Conservation (phyloP, 2,888 invertebrate species). For the Acronicta aceris region DNA sequence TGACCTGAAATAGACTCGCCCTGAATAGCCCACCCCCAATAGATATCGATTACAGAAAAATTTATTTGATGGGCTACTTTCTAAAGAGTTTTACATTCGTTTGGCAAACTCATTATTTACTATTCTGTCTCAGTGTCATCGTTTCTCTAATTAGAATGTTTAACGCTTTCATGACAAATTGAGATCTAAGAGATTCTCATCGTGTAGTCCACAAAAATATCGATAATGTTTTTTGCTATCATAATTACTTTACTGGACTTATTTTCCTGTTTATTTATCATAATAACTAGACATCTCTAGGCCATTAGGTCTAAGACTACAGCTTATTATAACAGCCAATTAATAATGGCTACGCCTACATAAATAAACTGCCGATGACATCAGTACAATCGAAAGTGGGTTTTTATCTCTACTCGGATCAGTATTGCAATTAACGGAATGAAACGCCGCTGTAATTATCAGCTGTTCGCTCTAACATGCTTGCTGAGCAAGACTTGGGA, state of each 20-base stretch:
- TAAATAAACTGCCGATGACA: constrained; percentile 68
- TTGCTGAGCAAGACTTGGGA: constrained; percentile 7
- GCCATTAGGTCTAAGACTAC: constrained; percentile 30
- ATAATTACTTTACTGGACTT: too few relatives aligned
- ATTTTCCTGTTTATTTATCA: constrained; percentile 16
- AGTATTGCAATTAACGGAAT: constrained; percentile 47
- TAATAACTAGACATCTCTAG: constrained; percentile 30
- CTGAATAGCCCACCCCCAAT: constrained; percentile 51
- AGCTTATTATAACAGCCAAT: constrained; percentile 51
- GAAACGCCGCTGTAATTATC: constrained; percentile 28
- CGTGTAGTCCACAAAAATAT: constrained; percentile 6
- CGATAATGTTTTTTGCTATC: background rate
- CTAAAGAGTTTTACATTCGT: constrained; percentile 10
- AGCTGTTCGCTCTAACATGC: constrained; percentile 42
- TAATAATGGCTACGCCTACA: constrained; percentile 66
- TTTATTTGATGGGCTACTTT: constrained; percentile 29
- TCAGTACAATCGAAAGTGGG: constrained; percentile 82
- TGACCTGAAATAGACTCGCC: constrained; percentile 55
- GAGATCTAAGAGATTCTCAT: constrained; percentile 12
- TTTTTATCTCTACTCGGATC: constrained; percentile 50
- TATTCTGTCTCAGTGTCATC: constrained; percentile 20
- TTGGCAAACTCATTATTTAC: constrained; percentile 18
- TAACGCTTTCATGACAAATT: constrained; percentile 29
- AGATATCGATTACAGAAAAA: constrained; percentile 48
- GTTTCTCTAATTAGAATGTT: constrained; percentile 26